Conservation (phyloP, 1,140 invertebrate species). For the Mesaphorura yosii region DNA sequence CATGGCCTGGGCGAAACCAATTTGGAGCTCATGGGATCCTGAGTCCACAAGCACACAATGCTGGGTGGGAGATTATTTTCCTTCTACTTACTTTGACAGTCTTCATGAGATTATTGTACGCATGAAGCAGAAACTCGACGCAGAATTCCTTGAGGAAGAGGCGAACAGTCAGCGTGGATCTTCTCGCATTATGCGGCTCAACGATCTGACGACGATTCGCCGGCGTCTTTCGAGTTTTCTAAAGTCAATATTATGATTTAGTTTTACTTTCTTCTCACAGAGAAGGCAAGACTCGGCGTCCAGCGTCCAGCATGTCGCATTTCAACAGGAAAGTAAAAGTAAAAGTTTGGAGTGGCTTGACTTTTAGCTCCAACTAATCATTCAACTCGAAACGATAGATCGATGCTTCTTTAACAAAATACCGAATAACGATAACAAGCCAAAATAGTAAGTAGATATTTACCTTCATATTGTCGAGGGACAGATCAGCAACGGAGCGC, state of each 20-base stretch:
- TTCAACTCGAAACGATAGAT: too few species aligned
- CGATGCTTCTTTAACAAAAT: too few species aligned
- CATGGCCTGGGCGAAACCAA: not conserved
- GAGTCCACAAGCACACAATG: too few species aligned
- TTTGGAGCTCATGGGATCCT: not conserved
- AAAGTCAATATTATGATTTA: conserved; percentile 25
- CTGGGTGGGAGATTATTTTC: too few species aligned
- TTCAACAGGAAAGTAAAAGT: too few species aligned
- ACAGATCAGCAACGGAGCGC: conserved; percentile 34
- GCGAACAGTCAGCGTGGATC: conserved; percentile 66
- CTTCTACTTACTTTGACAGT: conserved; percentile 15
- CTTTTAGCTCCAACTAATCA: too few species aligned
- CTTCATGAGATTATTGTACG: conserved; percentile 57
- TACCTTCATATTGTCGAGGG: conserved; percentile 19
- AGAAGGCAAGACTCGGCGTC: conserved; percentile 1
- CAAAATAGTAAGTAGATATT: too few species aligned
- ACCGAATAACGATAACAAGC: too few species aligned
- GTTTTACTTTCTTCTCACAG: not conserved
- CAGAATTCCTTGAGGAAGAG: conserved; percentile 89
- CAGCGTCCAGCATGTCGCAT: too few species aligned
- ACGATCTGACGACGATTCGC: conserved; percentile 54
- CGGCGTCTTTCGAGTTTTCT: conserved; percentile 49
- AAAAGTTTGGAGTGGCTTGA: too few species aligned
- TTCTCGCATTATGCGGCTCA: conserved; percentile 45
- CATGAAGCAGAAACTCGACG: conserved; percentile 76